Conservation (phyloP, 2,113 vertebrate genomes). For the Agelaius tricolor region DNA sequence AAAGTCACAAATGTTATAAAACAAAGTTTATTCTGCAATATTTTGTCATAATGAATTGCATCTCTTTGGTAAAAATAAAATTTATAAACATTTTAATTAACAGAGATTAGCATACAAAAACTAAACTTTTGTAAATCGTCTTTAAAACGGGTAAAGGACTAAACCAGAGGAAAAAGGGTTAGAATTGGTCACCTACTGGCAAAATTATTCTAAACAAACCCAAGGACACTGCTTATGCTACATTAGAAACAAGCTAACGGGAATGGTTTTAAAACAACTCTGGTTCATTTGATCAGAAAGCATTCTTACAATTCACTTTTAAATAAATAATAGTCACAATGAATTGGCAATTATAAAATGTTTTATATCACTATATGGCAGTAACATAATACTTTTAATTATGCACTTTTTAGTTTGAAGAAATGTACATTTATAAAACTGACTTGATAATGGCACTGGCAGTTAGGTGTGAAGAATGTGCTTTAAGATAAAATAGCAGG, state of each 20-base stretch:
- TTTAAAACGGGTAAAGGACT: slow-evolving; percentile 71
- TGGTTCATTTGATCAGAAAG: slow-evolving; percentile 74
- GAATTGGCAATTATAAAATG: slow-evolving; percentile 82
- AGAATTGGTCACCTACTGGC: slow-evolving; percentile 73
- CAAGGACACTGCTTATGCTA: slow-evolving; percentile 71
- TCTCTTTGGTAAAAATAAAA: slow-evolving; percentile 99
- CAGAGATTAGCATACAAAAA: slow-evolving; percentile 99
- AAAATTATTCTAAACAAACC: slow-evolving; percentile 73
- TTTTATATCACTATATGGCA: slow-evolving; percentile 78
- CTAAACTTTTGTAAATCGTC: slow-evolving; percentile 86
- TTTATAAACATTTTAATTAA: slow-evolving; percentile 99
- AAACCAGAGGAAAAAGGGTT: slow-evolving; percentile 67
- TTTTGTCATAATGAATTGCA: slow-evolving; percentile 99
- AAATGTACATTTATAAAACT: slow-evolving; percentile 77
- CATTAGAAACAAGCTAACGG: slow-evolving; percentile 67
- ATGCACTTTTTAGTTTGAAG: slow-evolving; percentile 77
- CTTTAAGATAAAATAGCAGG: slow-evolving; percentile 76
- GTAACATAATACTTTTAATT: slow-evolving; percentile 82
- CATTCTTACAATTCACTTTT: slow-evolving; percentile 76
- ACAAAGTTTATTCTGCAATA: slow-evolving; percentile 98
- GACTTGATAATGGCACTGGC: slow-evolving; percentile 81
- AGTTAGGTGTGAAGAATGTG: slow-evolving; percentile 78
- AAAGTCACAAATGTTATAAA: slow-evolving; percentile 83
- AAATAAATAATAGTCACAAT: slow-evolving; percentile 85
- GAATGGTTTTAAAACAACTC: slow-evolving; percentile 66